phyloP scores from a whole-genome alignment of 2,797 vertebrate genomes.

The Sitta carolinensis region DNA sequence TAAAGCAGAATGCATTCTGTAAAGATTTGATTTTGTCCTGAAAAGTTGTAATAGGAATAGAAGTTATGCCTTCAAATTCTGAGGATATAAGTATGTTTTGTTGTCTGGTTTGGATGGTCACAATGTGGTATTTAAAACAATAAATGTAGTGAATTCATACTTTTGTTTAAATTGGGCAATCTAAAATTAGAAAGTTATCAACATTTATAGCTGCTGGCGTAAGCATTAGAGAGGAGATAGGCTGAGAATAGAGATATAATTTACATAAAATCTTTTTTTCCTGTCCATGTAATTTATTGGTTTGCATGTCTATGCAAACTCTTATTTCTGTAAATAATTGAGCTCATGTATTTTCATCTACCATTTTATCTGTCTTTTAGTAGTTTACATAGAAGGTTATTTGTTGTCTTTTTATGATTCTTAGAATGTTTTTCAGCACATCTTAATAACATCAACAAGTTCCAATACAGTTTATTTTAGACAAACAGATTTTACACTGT shows the following conservation, averaged over 20 bases:
- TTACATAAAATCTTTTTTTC: background rate
- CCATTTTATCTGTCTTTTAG: background rate
- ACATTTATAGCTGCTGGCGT: background rate
- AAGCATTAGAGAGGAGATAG: background rate
- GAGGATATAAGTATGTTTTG: background rate
- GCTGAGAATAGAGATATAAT: background rate
- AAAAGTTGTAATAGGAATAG: background rate
- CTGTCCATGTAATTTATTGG: background rate
- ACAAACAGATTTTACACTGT: background rate
- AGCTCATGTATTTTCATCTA: background rate
- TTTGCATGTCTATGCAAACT: background rate
- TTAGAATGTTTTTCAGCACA: background rate
- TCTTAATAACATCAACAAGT: background rate
- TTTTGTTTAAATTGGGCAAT: slow-evolving; percentile 19
- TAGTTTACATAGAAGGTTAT: background rate
- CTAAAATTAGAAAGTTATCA: slow-evolving; percentile 40
- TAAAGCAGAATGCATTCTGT: background rate
- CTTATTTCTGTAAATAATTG: slow-evolving; percentile 11
- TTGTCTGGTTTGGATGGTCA: background rate
- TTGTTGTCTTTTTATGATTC: background rate
- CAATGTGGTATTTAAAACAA: background rate
- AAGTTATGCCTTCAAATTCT: background rate
- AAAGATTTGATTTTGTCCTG: background rate
- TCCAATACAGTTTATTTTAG: background rate
- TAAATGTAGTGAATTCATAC: background rate